These are phyloP conservation scores for Teleiodes luculella DNA, from an alignment of 2,888 invertebrate genomes.

Conservation along the genomic window DNA sequence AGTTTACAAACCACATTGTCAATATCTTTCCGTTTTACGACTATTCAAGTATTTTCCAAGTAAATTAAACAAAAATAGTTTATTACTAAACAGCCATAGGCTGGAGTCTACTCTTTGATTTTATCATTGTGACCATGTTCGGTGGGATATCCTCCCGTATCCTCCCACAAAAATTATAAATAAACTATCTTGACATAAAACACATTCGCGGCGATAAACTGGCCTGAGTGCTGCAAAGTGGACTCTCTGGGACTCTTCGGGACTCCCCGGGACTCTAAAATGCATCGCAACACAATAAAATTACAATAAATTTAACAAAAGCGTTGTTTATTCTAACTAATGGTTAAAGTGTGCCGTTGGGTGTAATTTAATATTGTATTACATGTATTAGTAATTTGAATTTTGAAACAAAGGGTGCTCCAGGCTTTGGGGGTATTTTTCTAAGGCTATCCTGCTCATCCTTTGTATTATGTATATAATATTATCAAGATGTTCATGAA, in stretches of 20 bases:
- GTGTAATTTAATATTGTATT: neutral
- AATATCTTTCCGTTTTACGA: too few species aligned
- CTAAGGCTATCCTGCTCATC: too few species aligned
- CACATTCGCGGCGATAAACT: slow-evolving; percentile 10
- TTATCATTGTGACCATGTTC: neutral
- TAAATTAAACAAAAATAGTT: too few species aligned
- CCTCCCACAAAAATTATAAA: neutral
- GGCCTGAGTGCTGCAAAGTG: neutral
- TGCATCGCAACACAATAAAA: slow-evolving; percentile 3
- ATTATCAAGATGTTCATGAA: too few species aligned
- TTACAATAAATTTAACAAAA: slow-evolving; percentile 4
- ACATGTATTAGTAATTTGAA: neutral
- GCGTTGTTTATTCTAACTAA: neutral
- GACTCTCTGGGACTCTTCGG: neutral
- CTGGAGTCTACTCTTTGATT: neutral
- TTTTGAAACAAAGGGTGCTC: too few species aligned
- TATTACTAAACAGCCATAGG: too few species aligned
- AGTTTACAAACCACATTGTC: too few species aligned
- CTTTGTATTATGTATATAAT: too few species aligned
- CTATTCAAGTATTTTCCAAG: too few species aligned
- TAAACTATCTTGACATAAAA: slow-evolving; percentile 11
- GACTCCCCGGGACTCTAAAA: too few species aligned
- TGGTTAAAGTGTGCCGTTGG: neutral
- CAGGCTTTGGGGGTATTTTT: too few species aligned
- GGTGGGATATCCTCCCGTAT: neutral